phyloP scores from a whole-genome alignment of 2,888 invertebrate species.

The Parthenolecanium corni region DNA sequence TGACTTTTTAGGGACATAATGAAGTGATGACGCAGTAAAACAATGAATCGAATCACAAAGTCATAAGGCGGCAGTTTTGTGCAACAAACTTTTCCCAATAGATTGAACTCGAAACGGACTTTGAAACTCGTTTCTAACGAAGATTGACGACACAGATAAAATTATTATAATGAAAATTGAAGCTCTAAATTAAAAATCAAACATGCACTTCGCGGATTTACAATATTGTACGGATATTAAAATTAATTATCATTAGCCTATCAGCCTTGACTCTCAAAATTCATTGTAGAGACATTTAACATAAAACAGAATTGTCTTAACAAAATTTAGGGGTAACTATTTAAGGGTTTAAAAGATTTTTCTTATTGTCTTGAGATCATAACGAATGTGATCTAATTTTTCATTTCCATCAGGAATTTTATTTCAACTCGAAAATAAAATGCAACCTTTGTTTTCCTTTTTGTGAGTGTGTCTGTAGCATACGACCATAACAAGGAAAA shows the following conservation, averaged over 20 bases:
- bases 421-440: background rate
- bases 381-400: slow-evolving; percentile 1
- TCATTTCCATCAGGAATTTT: background rate
- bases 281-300: slow-evolving; percentile 8
- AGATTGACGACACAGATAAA: background rate
- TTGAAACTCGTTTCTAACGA: background rate
- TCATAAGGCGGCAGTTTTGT: no score
- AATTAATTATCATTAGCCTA: slow-evolving; percentile 11
- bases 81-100: background rate
- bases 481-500: background rate
- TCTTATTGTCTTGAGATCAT: slow-evolving; percentile 1
- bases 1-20: no score
- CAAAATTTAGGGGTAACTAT: slow-evolving; percentile 12
- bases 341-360: background rate
- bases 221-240: background rate
- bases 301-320: slow-evolving; percentile 7
- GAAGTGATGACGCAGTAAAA: background rate
- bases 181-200: background rate
- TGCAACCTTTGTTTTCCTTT: background rate
- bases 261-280: slow-evolving; percentile 27
- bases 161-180: background rate
- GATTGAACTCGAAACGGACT: no score
- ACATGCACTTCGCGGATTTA: background rate
- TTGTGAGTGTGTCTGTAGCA: no score
- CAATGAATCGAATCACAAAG: background rate